Base-by-base conservation (phyloP, 2,797 vertebrate genomes). In the Linurgus olivaceus region DNA sequence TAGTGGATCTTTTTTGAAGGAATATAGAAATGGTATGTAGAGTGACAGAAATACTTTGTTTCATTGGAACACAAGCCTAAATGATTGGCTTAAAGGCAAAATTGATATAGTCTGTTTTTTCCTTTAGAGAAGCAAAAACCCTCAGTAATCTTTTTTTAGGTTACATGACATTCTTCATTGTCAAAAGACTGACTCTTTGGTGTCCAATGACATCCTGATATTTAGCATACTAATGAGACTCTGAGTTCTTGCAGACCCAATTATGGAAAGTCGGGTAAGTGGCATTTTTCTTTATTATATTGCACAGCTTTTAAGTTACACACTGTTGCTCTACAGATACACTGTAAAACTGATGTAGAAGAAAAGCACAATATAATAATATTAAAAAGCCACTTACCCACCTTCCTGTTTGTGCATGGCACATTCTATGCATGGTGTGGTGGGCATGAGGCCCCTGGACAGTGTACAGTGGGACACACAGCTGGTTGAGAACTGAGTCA, bases 271-370 rank as follows among this genome's bases (percentile, higher is more conserved):
- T 84, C 82, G 91, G 76, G 76, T 90, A 94, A 94, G 93, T 90
- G 94, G 91, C 88, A 48, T 93, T 94, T 94, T 94, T 92, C 55
- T 86, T 88, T 90, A 90, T 93, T 95, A 84, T 90, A 95, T 93
- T 94, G 87, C 88, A 77, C 88, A 95, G 44, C 35, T 90, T 94
- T 68, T 25, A 57, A 44, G 10, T 88, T 65, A 23, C 6, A 17
- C 59, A 25, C 20, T 25, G 4, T 31, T 1, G 0, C 3, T 40
- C 31, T 29, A 25, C 17, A 54, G 44, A 57, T 20, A 14, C 7
- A 7, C 11, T 58, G 24, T 50, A 40, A 80, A 90, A 52, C 50
- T 47, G 37, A 6, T 0, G 7, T 11, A 40, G 66, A 35, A 74
- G 26, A 91, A 78, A 83, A 54, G 47, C 2, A 28, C 94, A 93